Conservation (phyloP, 92 coral and sea anemone species). For the Muricea muricata region DNA sequence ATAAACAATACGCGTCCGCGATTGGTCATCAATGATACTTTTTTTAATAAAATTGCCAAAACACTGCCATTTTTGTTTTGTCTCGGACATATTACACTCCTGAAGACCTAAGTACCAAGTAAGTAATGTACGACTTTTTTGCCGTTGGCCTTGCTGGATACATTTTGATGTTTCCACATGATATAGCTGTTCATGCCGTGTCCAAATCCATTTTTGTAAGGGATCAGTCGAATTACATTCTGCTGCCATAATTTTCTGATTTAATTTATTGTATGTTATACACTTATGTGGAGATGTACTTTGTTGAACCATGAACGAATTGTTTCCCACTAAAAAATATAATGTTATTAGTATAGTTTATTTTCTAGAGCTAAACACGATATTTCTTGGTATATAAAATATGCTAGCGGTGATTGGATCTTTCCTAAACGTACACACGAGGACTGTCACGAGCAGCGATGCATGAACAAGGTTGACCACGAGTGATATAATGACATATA, state of each 20-base stretch:
- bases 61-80: neutral
- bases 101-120: neutral
- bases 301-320: neutral
- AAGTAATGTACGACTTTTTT: neutral
- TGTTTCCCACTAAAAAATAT: neutral
- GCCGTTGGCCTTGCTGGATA: neutral
- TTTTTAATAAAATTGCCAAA: neutral
- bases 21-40: no score
- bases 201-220: slow-evolving; percentile 20
- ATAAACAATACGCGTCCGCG: no score
- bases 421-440: no score
- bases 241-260: neutral
- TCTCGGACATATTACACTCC: neutral
- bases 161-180: slow-evolving; percentile 17
- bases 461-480: no score
- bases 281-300: neutral
- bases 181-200: neutral
- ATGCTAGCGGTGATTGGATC: no score
- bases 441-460: no score
- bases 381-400: no score
- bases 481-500: no score
- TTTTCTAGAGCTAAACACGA: no score
- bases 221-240: neutral
- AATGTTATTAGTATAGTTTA: neutral
- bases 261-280: neutral